A percentile compares a stretch with the other conserved stretches of the same genome.
Evolutionary conservation across 2,888 invertebrate species (phyloP).

Genomic region (Euclidia mi): DNA sequence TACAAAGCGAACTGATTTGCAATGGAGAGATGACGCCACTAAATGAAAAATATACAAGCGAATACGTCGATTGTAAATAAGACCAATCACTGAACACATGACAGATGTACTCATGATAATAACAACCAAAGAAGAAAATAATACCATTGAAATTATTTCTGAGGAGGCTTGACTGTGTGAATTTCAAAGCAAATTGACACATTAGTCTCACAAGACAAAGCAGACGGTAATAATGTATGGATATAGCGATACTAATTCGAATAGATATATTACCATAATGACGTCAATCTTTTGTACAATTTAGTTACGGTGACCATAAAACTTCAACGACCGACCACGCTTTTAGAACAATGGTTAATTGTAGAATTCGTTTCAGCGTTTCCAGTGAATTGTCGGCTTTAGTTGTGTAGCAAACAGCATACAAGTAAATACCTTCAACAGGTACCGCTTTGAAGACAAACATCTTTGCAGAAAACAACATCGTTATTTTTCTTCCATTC

Average conservation of each 20-base stretch:
- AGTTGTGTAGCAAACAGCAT: slow-evolving; percentile 17
- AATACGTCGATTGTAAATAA: not conserved
- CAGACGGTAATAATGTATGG: slow-evolving; percentile 19
- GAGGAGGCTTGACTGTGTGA: slow-evolving; percentile 6
- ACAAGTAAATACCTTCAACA: not conserved
- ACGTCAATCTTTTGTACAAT: slow-evolving; percentile 64
- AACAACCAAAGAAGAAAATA: slow-evolving; percentile 4
- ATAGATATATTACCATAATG: slow-evolving; percentile 38
- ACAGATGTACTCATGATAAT: not conserved
- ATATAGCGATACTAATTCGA: slow-evolving; percentile 33
- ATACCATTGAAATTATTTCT: not conserved
- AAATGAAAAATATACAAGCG: not conserved
- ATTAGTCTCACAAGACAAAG: slow-evolving; percentile 21
- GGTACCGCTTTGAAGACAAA: slow-evolving; percentile 10
- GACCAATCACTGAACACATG: not conserved
- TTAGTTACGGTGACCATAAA: slow-evolving; percentile 60
- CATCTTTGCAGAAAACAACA: slow-evolving; percentile 7
- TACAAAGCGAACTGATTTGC: slow-evolving; percentile 4
- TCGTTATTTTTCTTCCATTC: too few relatives aligned
- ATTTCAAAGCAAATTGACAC: slow-evolving; percentile 29
- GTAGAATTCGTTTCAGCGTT: slow-evolving; percentile 45
- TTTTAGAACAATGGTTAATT: slow-evolving; percentile 49
- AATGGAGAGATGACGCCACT: not conserved
- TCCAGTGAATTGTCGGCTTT: slow-evolving; percentile 38
- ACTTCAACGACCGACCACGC: slow-evolving; percentile 30